Base-by-base conservation (phyloP, 2,113 vertebrate genomes). In the Todiramphus saurophagus region DNA sequence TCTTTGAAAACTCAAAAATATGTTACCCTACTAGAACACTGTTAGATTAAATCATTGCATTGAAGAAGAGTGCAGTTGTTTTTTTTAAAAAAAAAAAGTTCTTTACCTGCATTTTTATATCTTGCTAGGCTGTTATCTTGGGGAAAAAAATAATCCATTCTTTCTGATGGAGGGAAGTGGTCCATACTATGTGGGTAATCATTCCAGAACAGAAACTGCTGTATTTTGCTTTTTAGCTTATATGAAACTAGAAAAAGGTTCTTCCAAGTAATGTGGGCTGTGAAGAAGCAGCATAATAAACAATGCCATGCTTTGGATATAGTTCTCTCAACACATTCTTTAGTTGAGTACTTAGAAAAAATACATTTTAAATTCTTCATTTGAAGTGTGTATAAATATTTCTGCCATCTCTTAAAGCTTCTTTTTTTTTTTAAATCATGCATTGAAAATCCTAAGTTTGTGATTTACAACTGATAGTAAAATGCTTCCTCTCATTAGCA, bases 241-340 rank as follows among this genome's bases (percentile, higher is more conserved):
- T 48, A 62, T 90, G 19, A 94, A 95, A 84, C 58, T 81, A 86
- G 25, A 90, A 95, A 78, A 96, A 30, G 48, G 27, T 83, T 96
- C 39, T 97, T 78, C 56, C 60, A 86, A 75, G 59, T 86, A 19
- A 62, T 83, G 33, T 37, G n/a, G 25, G 15, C 44, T 87, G 13
- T 76, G 56, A 87, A 73, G 43, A 70, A 95, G 64, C n/a, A 92
- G 31, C 2, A 2, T 56, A 46, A 82, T 79, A 74, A 83, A 39
- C 9, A 2, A 56, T 89, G 30, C 27, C 16, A 11, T 91, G 25
- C 85, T 89, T 82, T 77, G 14, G 73, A 21, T 80, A n/a, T 78
- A 24, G 17, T 82, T 79, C 30, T 79, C 30, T 85, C 31, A 75
- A 51, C 2, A 17, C 48, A 13, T 87, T 95, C 60, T 83, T 62